Base-by-base conservation (phyloP, 1,140 invertebrate genomes). In the Drosophila yakuba region DNA sequence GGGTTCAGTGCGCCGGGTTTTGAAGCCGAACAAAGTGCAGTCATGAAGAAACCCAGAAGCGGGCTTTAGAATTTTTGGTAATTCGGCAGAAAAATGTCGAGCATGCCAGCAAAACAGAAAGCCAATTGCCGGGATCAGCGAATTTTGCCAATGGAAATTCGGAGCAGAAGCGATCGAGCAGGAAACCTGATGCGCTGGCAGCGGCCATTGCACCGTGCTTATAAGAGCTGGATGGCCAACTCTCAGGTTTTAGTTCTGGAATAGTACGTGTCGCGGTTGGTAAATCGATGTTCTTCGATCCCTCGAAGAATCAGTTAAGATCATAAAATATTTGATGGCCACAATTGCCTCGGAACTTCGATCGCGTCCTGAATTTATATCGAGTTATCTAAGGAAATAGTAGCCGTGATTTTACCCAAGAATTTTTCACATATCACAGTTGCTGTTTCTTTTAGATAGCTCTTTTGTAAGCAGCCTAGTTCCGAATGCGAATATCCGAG, bases 391-490 rank as follows among this genome's bases (percentile, higher is more conserved):
- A 90, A 92, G 91, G 90, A 91, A 92, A 92, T 92, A 91, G 91
- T 92, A 91, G 91, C 90, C 90, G 91, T 92, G 91, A 92, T 92
- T 91, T 91, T 86, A 88, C 58, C 60, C 48, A 52, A 28, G 38
- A 60, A 71, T 60, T 17, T 45, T 72, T 78, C 48, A 63, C 80
- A 91, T 92, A 92, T 92, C 91, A 92, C 91, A 92, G 91, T 92
- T 91, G 90, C 91, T 92, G 90, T 92, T 92, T 91, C 91, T 91
- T 91, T 89, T 91, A 91, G 90, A 92, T 92, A 92, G 91, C 88
- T 91, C 91, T 92, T 92, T 92, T 91, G 85, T 92, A 90, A 92
- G 84, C 91, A 81, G 74, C 91, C 57, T 82, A 76, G 72, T 66
- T 41, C 14, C 23, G 41, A 48, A 41, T 57, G 15, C 39, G 32